These are phyloP conservation scores for Pogona vitticeps DNA, from an alignment of 2,113 vertebrate species.

Conservation along the genomic window DNA sequence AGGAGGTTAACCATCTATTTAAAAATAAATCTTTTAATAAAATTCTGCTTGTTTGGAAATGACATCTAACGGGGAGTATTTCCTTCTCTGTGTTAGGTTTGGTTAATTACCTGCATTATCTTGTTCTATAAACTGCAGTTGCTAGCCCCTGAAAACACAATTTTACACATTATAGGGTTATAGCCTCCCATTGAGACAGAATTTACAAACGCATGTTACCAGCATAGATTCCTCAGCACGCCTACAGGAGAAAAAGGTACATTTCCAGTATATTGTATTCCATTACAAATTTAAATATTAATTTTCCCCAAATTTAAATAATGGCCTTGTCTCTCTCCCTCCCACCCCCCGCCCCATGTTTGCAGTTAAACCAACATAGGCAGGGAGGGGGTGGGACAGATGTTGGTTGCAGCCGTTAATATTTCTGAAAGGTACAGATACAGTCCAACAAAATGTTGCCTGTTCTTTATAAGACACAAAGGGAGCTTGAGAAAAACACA, in stretches of 20 bases:
- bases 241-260: background rate
- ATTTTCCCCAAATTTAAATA: background rate
- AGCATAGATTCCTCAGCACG: background rate
- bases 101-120: slow-evolving; percentile 38
- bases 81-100: slow-evolving; percentile 25
- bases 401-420: background rate
- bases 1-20: slow-evolving; percentile 21
- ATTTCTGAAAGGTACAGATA: background rate
- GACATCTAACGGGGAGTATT: slow-evolving; percentile 36
- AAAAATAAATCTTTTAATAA: slow-evolving; percentile 37
- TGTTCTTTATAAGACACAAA: slow-evolving; percentile 11
- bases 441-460: slow-evolving; percentile 2
- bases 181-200: slow-evolving; percentile 32
- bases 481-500: background rate
- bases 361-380: background rate
- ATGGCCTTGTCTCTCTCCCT: background rate
- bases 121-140: slow-evolving; percentile 32
- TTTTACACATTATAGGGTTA: slow-evolving; percentile 37
- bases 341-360: too few species aligned
- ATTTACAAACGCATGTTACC: background rate
- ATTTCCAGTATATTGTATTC: background rate
- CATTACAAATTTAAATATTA: slow-evolving; percentile 13
- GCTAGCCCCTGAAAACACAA: slow-evolving; percentile 47
- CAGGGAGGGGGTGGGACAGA: background rate
- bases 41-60: slow-evolving; percentile 32